Evolutionary conservation across 2,888 invertebrate species (phyloP).

Genomic region (Brenthis hecate): DNA sequence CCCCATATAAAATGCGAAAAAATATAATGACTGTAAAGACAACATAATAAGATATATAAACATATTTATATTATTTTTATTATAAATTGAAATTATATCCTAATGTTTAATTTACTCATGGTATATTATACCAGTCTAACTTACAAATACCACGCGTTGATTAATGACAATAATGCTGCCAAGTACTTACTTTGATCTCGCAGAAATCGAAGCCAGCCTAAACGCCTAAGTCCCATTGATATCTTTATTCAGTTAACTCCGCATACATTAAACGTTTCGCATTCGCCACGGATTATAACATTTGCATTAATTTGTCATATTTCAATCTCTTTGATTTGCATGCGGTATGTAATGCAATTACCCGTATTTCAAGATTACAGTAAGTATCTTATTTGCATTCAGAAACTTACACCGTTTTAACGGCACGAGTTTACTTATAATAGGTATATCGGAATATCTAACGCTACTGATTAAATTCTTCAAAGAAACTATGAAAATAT

Average conservation of each 20-base stretch:
- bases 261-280: conserved; percentile 41
- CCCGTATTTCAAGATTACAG: conserved; percentile 42
- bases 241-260: conserved; percentile 55
- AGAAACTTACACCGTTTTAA: conserved; percentile 20
- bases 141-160: conserved; percentile 7
- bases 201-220: conserved; percentile 56
- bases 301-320: conserved; percentile 50
- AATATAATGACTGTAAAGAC: too few species aligned
- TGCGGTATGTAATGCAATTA: conserved; percentile 38
- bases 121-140: not conserved
- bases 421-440: not conserved
- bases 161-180: conserved; percentile 53
- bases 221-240: conserved; percentile 61
- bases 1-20: too few species aligned
- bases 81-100: too few species aligned
- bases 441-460: not conserved
- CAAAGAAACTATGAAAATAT: conserved; percentile 18
- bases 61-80: too few species aligned
- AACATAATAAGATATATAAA: too few species aligned
- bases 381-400: conserved; percentile 34
- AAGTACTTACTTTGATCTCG: conserved; percentile 69
- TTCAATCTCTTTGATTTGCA: conserved; percentile 44
- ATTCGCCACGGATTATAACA: conserved; percentile 44
- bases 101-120: too few species aligned
- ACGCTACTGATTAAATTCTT: conserved; percentile 16